Conservation (phyloP, 2,888 invertebrate genomes). For the Leptothorax acervorum region DNA sequence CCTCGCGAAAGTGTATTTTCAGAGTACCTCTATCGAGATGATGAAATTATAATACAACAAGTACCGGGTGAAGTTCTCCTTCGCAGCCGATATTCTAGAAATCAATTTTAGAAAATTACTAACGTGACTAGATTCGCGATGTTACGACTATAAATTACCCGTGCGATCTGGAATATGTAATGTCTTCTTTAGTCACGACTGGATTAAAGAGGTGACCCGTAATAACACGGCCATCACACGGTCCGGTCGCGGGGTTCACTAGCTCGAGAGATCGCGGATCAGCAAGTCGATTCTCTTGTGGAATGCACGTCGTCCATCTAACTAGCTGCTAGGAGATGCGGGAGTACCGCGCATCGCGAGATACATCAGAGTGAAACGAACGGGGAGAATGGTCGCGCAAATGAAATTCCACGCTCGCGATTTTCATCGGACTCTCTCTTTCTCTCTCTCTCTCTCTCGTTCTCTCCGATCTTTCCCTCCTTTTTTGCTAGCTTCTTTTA, state of each 20-base stretch:
- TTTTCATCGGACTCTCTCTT: conserved; percentile 41
- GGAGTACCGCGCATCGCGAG: not conserved
- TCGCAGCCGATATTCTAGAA: not conserved
- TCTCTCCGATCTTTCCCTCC: not conserved
- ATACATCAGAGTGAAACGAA: conserved; percentile 16
- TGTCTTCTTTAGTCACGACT: not conserved
- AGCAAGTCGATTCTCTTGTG: conserved; percentile 26
- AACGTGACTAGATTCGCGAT: not conserved
- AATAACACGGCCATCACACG: not conserved
- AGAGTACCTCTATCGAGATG: not conserved
- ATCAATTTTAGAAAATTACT: not conserved
- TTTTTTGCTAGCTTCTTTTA: conserved; percentile 36
- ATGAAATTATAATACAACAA: not conserved
- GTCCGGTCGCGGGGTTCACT: conserved; percentile 1
- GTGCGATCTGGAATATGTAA: not conserved
- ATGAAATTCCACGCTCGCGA: conserved; percentile 62
- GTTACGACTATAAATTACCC: not conserved
- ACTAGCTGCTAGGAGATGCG: not conserved
- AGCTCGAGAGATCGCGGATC: conserved; percentile 34
- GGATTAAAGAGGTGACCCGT: not conserved
- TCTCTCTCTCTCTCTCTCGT: not conserved
- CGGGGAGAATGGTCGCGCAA: conserved; percentile 41
- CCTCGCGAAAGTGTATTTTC: not conserved
- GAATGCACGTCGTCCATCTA: conserved; percentile 1
- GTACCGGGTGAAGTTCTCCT: not conserved